Evolutionary conservation across 2,113 vertebrate genomes (phyloP).

Genomic region (Marmota monax): DNA sequence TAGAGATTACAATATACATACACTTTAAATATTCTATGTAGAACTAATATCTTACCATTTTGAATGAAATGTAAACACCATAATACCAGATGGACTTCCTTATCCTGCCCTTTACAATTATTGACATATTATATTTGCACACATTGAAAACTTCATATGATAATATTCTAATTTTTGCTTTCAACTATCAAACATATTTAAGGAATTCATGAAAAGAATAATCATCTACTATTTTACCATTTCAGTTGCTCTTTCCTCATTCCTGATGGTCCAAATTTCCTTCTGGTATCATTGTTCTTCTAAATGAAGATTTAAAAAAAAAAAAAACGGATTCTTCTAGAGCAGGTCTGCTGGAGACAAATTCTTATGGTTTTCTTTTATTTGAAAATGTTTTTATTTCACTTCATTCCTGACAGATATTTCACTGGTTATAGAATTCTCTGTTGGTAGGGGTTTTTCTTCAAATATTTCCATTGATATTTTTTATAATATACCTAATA

Average conservation of each 20-base stretch:
- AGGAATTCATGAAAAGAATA: not conserved
- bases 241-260: not conserved
- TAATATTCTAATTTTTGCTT: not conserved
- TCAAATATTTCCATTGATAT: not conserved
- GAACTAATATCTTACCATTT: conserved; percentile 8
- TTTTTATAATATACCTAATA: not conserved
- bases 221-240: not conserved
- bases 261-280: not conserved
- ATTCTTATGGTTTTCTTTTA: not conserved
- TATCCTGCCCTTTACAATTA: not conserved
- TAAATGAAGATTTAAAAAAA: not conserved
- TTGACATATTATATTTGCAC: not conserved
- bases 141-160: not conserved
- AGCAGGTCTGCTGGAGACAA: not conserved
- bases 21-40: not conserved
- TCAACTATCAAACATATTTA: not conserved
- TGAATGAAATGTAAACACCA: conserved; percentile 9
- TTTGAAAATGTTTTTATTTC: conserved; percentile 33
- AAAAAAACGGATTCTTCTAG: not conserved
- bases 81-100: not conserved
- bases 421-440: not conserved
- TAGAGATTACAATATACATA: not conserved
- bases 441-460: not conserved
- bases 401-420: conserved; percentile 19
- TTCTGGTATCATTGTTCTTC: not conserved